phyloP scores from a whole-genome alignment of 1,140 invertebrate genomes.

The Heliconius himera region DNA sequence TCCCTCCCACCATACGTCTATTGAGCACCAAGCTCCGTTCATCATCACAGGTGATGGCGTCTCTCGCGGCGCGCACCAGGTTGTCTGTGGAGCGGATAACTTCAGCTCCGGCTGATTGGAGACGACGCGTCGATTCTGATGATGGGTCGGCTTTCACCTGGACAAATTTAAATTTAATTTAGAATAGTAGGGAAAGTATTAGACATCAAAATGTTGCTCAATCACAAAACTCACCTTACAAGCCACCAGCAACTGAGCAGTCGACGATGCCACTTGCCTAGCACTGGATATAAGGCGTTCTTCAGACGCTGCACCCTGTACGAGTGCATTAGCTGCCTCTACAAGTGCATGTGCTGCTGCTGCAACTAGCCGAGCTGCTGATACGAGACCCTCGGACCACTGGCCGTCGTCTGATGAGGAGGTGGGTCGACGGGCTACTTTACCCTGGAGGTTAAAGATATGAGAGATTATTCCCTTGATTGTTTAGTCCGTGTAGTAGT shows the following conservation, averaged over 20 bases:
- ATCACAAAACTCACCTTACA: conserved; percentile 74
- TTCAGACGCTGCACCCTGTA: conserved; percentile 96
- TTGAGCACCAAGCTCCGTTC: conserved; percentile 95
- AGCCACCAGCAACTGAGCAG: conserved; percentile 97
- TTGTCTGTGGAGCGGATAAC: conserved; percentile 99
- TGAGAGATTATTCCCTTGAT: too few relatives aligned
- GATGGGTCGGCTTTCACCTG: conserved; percentile 95
- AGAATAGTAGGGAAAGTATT: too few relatives aligned
- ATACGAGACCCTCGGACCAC: conserved; percentile 99
- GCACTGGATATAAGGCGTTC: conserved; percentile 98
- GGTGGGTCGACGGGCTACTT: conserved; percentile 90
- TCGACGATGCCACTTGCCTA: conserved; percentile 98
- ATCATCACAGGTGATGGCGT: conserved; percentile 95
- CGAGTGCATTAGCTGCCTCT: conserved; percentile 97
- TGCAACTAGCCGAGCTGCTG: conserved; percentile 96
- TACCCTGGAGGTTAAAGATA: conserved; percentile 78
- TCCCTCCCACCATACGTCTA: conserved; percentile 95
- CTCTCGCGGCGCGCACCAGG: conserved; percentile 95
- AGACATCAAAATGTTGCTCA: too few relatives aligned
- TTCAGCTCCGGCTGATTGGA: conserved; percentile 97
- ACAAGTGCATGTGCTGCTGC: conserved; percentile 98
- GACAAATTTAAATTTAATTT: too few relatives aligned
- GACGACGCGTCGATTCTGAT: conserved; percentile 94
- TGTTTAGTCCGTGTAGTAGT: too few relatives aligned
- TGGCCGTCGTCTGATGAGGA: conserved; percentile 97